These are phyloP conservation scores for Epinephelus coioides DNA, from an alignment of 2,797 vertebrate genomes.

Conservation along the genomic window DNA sequence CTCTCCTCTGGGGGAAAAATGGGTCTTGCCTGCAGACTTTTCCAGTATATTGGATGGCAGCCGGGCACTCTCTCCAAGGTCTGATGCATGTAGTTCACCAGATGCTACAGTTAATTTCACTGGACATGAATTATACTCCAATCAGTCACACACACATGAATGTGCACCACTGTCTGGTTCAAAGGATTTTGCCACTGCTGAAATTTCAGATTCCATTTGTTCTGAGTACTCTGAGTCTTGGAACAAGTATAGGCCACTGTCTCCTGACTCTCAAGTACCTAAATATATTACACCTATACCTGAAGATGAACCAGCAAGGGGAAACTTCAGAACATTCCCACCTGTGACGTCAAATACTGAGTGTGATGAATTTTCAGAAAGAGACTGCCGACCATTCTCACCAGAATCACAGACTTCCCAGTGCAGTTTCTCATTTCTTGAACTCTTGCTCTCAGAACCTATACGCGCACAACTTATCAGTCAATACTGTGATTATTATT, in stretches of 20 bases:
- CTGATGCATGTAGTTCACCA: constrained; percentile 38
- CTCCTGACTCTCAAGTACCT: constrained; percentile 6
- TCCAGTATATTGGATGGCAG: constrained; percentile 26
- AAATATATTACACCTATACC: constrained; percentile 19
- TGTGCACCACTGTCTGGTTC: not conserved
- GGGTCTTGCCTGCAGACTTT: constrained; percentile 44
- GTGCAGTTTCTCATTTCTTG: constrained; percentile 82
- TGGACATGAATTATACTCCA: constrained; percentile 27
- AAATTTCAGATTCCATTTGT: not conserved
- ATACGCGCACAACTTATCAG: constrained; percentile 64
- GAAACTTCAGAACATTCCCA: constrained; percentile 21
- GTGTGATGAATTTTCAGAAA: constrained; percentile 36
- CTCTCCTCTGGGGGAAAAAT: constrained; percentile 46
- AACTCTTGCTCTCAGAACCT: constrained; percentile 74
- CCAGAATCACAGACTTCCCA: constrained; percentile 77
- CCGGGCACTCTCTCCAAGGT: constrained; percentile 30
- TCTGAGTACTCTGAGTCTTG: constrained; percentile 31
- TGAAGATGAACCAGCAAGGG: constrained; percentile 27
- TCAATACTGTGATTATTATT: constrained; percentile 80
- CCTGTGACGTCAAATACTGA: constrained; percentile 34
- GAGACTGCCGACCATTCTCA: constrained; percentile 58
- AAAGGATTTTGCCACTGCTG: constrained; percentile 6
- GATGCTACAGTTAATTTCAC: constrained; percentile 17
- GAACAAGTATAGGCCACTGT: not conserved
- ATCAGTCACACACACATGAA: constrained; percentile 14